phyloP scores from a whole-genome alignment of 2,113 vertebrate genomes.

The Gymnogyps californianus region DNA sequence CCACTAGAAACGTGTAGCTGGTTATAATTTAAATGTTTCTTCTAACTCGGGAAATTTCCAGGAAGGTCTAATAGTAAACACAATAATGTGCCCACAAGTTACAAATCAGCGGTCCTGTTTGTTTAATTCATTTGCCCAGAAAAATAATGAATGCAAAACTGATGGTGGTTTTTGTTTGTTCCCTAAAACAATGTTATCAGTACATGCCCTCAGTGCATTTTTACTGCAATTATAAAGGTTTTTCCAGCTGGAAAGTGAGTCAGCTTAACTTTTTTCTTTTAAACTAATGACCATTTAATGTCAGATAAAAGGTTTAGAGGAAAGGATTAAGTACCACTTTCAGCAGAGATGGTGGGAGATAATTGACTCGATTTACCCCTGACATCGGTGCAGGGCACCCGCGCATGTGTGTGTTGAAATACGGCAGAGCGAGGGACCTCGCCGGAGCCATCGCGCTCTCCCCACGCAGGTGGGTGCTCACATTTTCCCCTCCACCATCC shows the following conservation, averaged over 20 bases:
- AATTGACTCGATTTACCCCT: conserved; percentile 3
- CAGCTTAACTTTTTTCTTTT: conserved; percentile 36
- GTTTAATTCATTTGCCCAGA: conserved; percentile 16
- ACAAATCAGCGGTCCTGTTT: not conserved
- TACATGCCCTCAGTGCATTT: not conserved
- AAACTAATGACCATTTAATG: conserved; percentile 53
- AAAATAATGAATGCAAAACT: conserved; percentile 20
- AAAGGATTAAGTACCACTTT: conserved; percentile 52
- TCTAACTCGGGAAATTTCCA: not conserved
- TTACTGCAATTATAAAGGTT: conserved; percentile 25
- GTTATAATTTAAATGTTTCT: conserved; percentile 9
- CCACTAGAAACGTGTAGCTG: not conserved
- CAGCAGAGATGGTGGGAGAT: conserved; percentile 35
- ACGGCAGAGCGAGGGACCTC: not conserved
- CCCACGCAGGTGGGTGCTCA: not conserved
- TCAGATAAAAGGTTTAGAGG: conserved; percentile 46
- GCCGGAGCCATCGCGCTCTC: fast-evolving
- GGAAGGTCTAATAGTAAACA: conserved; percentile 18
- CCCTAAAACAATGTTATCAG: conserved; percentile 26
- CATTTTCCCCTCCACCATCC: not conserved
- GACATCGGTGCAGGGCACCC: not conserved
- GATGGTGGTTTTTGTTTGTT: conserved; percentile 7
- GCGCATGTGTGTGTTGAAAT: not conserved
- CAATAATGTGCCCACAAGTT: not conserved
- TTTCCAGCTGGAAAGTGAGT: conserved; percentile 40